A percentile compares a stretch with the other conserved stretches of the same genome.
Evolutionary conservation across 2,113 vertebrate genomes (phyloP).

Genomic region (Eptatretus burgeri): DNA sequence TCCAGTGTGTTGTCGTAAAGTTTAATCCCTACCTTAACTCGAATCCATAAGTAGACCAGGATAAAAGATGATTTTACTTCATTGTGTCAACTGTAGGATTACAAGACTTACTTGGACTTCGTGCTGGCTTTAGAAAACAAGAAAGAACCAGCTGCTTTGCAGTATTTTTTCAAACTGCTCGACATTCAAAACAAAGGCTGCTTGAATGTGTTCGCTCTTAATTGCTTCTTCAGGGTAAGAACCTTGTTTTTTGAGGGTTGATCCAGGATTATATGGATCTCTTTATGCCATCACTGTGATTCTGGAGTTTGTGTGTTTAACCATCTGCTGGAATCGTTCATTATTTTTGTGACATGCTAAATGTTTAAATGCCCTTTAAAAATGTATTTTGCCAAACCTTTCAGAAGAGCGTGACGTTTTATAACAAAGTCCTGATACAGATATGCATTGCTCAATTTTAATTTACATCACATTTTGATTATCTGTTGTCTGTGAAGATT

Average conservation of each 20-base stretch:
- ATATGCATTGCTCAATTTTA: background rate
- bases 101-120: constrained; percentile 91
- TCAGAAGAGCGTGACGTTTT: background rate
- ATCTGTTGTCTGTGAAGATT: too few relatives aligned
- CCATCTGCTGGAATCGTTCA: background rate
- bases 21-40: too few relatives aligned
- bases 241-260: background rate
- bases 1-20: too few relatives aligned
- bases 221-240: constrained; percentile 18
- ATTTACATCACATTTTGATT: too few relatives aligned
- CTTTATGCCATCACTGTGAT: too few relatives aligned
- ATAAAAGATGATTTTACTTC: too few relatives aligned
- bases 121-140: constrained; percentile 88
- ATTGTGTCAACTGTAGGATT: constrained; percentile 28
- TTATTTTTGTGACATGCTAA: background rate
- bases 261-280: background rate
- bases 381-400: background rate
- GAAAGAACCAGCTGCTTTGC: constrained; percentile 79
- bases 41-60: too few relatives aligned
- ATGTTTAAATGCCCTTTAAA: too few relatives aligned
- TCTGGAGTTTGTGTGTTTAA: background rate
- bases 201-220: constrained; percentile 83
- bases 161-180: constrained; percentile 88
- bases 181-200: constrained; percentile 85
- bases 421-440: background rate